Evolutionary conservation across 2,113 vertebrate species (phyloP), one percentile per base, ranked within the genome.

Genomic region (Ivindomyrus marchei): DNA sequence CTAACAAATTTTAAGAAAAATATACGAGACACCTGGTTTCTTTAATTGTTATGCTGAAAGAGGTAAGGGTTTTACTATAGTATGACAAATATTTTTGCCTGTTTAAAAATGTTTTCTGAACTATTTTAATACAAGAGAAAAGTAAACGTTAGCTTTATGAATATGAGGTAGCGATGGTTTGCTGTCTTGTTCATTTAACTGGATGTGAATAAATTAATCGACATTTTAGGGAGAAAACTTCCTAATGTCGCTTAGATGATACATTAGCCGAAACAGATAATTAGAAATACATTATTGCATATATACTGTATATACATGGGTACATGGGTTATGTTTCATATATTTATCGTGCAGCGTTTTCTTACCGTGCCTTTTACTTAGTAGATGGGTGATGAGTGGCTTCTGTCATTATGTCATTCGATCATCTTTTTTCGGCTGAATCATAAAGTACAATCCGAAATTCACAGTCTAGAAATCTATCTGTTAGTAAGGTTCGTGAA

Each of bases 1-100:
- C 56, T 86, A 66, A 90, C 58, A 49, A 36, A 85, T 27, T 36
- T 90, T 90, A 17, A 49, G 87, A 84, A 27, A 88, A 19, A 86
- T 47, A 90, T 50, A 50, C 17, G 13, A 85, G 52, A 31, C 77
- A 19, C 15, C 88, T 90, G 21, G 89, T 87, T 88, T 87, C 86
- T 88, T 74, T 46, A 85, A 49, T 89, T 89, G 90, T 80, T 70
- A 87, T 91, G 88, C 49, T 90, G 70, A 91, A 86, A 90, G 31
- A 94, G 94, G 94, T 94, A 91, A 86, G 91, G 62, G 85, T 89
- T 85, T 88, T n/a, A 49, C 62, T 88, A 89, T 92, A 88, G 13
- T 50, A 47, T 87, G 10, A 39, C n/a, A 8, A 7, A 15, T 85
- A 36, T 36, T 46, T 85, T 62, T 47, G 21, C 0, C 5, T n/a